These are phyloP conservation scores for Erpornis zantholeuca DNA, from an alignment of 2,113 vertebrate species.

Conservation along the genomic window DNA sequence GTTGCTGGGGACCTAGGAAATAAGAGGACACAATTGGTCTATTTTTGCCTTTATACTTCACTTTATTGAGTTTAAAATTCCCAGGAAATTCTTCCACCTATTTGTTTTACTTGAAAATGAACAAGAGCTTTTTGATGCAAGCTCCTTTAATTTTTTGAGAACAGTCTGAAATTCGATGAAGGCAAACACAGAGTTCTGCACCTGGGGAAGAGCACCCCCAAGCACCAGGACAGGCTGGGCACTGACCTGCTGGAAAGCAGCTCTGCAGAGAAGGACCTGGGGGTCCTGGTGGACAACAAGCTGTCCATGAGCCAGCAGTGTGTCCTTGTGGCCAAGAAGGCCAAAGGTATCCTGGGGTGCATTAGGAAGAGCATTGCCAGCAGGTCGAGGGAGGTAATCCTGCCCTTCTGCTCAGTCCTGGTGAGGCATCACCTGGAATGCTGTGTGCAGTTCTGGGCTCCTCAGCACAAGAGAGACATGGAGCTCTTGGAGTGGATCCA, in stretches of 20 bases:
- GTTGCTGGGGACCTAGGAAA: not conserved
- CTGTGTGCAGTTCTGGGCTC: not conserved
- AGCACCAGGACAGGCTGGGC: not conserved
- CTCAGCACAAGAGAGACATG: no score
- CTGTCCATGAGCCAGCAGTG: not conserved
- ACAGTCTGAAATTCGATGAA: not conserved
- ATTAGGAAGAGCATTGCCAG: not conserved
- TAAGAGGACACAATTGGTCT: not conserved
- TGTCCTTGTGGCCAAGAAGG: not conserved
- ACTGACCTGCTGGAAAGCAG: not conserved
- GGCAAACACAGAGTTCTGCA: not conserved
- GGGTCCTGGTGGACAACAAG: fast-evolving
- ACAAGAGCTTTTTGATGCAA: not conserved
- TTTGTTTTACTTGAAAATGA: not conserved
- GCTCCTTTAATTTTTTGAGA: not conserved
- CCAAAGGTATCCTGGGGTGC: no score
- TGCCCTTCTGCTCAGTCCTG: not conserved
- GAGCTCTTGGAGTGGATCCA: not conserved
- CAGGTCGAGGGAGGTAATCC: not conserved
- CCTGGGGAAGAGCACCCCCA: not conserved
- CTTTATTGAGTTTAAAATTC: not conserved
- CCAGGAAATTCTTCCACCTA: not conserved
- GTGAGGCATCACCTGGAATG: not conserved
- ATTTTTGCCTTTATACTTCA: not conserved
- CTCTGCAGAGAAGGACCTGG: not conserved